Conservation (phyloP, 2,888 invertebrate genomes). For the Drosophila neotestacea region DNA sequence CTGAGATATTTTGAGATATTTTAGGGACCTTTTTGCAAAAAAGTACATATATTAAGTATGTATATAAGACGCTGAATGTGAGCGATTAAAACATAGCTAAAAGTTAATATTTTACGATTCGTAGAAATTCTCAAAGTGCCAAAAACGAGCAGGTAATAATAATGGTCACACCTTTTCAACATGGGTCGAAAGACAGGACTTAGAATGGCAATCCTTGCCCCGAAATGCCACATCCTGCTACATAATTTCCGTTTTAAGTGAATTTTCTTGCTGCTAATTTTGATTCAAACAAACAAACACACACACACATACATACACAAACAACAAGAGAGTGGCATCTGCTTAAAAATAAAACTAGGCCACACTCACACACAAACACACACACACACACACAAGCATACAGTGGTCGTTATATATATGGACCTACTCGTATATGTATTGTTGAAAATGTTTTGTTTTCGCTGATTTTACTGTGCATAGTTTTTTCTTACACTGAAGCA, state of each 20-base stretch:
- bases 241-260: constrained; percentile 82
- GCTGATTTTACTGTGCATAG: constrained; percentile 53
- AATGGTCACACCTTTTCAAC: constrained; percentile 22
- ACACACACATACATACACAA: constrained; percentile 13
- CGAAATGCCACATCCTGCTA: constrained; percentile 65
- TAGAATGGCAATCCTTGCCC: constrained; percentile 17
- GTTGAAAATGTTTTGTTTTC: constrained; percentile 25
- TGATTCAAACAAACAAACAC: constrained; percentile 51
- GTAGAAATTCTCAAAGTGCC: constrained; percentile 15
- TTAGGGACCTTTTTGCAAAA: constrained; percentile 1
- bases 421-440: constrained; percentile 4
- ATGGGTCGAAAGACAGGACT: constrained; percentile 19
- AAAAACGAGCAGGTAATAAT: constrained; percentile 25
- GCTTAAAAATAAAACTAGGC: constrained; percentile 60
- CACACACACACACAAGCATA: constrained; percentile 21
- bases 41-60: constrained; percentile 3
- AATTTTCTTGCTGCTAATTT: constrained; percentile 80
- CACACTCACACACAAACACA: constrained; percentile 45
- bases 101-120: constrained; percentile 28
- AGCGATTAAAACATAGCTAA: constrained; percentile 4
- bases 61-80: not conserved
- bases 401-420: not conserved
- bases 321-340: constrained; percentile 23
- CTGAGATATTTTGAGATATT: constrained; percentile 13
- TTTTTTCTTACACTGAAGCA: constrained; percentile 38